Evolutionary conservation across 1,140 invertebrate species (phyloP).

Genomic region (Conus ventricosus): DNA sequence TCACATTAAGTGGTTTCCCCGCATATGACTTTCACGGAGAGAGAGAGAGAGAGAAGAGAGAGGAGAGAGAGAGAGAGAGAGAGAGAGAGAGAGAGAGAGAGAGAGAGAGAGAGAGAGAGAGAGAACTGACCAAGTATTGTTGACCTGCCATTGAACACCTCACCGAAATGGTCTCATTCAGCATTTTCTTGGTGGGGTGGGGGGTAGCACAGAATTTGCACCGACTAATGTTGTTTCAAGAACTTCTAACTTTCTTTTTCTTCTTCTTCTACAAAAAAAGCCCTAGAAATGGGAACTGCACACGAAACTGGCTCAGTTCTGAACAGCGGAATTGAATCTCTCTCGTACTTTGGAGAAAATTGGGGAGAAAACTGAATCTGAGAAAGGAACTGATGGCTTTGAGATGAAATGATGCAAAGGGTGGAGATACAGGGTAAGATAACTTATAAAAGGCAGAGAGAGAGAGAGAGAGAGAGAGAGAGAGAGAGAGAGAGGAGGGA

Average conservation of each 20-base stretch:
- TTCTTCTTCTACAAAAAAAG: no score
- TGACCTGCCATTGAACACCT: no score
- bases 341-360: not conserved
- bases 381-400: not conserved
- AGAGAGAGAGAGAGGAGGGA: conserved; percentile 24
- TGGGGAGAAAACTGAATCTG: not conserved
- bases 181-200: no score
- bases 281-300: no score
- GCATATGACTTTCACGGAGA: no score
- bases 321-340: not conserved
- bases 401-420: not conserved
- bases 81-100: conserved; percentile 39
- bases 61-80: conserved; percentile 36
- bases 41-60: conserved; percentile 33
- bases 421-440: no score
- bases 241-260: no score
- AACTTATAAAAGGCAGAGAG: not conserved
- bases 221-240: no score
- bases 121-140: not conserved
- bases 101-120: conserved; percentile 36
- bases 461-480: conserved; percentile 36
- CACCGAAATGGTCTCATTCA: no score
- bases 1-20: no score
- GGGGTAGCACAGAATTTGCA: no score
- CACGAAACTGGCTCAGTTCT: no score